Evolutionary conservation across 1,140 invertebrate species (phyloP), one percentile per base, ranked within the genome.

Genomic region (Drosophila littoralis): DNA sequence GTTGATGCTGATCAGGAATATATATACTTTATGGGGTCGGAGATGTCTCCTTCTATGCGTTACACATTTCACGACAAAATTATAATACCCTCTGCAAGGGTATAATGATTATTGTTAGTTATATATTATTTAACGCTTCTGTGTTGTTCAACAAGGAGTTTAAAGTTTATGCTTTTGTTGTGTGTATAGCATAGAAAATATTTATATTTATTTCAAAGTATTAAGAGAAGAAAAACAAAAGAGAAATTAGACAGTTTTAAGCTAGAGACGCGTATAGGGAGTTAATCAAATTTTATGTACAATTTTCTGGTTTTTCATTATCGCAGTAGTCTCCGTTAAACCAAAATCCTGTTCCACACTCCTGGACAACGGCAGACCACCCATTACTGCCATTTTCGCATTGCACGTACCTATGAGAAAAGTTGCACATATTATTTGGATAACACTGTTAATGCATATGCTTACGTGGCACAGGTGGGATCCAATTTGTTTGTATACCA

Each of bases 381-480:
- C n/a, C 40, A 22, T 22, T 22, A 17, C 7, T 6, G 7, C 6
- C 2, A 1, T 6, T 2, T 7, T n/a, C 1, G 17, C 59, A 63
- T 9, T 36, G 43, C 6, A 63, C 32, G 36, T 52, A 45, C 28
- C 58, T 69, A 46, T 9, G 2, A 40, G 5, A 40, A 6, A 12
- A 17, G 52, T 13, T 5, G 17, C 40, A 15, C 32, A 43, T 38
- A 1, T 55, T 8, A n/a, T 38, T 0, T 22, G n/a, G 33, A 36
- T 35, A 17, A 1, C 12, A 12, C 8, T 67, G 7, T 1, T 3
- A 13, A 15, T 12, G 15, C 6, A 3, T 1, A 13, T 5, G 1
- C n/a, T 78, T 78, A 81, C 79, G 60, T 66, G 12, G 6, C 2
- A 17, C 79, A 81, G 6, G 75, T 66, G 13, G 60, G 15, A 57